Conservation (phyloP, 1,140 invertebrate genomes). For the Nixonia krombeini region DNA sequence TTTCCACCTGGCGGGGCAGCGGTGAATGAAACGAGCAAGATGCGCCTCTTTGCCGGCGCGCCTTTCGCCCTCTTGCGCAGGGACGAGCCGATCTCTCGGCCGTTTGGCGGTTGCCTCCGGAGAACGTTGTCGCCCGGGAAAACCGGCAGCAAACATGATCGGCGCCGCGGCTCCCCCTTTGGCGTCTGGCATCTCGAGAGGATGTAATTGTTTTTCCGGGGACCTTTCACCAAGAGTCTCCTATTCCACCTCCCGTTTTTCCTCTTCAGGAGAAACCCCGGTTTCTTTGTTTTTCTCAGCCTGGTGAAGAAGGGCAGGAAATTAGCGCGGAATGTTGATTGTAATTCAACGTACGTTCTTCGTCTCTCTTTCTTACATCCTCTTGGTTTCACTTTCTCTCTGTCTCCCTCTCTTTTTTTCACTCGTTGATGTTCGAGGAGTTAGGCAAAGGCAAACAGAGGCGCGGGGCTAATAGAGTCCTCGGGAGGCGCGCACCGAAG, state of each 20-base stretch:
- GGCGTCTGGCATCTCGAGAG: too few relatives aligned
- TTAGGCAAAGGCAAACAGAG: constrained; percentile 48
- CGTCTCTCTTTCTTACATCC: too few relatives aligned
- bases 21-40: constrained; percentile 44
- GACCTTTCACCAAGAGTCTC: too few relatives aligned
- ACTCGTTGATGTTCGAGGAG: background rate
- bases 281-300: background rate
- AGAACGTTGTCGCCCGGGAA: too few relatives aligned
- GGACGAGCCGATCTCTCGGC: too few relatives aligned
- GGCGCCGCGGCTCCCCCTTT: too few relatives aligned
- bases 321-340: background rate
- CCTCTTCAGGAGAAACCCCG: background rate
- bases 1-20: constrained; percentile 56
- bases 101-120: too few relatives aligned
- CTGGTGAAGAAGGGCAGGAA: background rate
- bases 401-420: constrained; percentile 13
- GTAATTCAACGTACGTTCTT: background rate
- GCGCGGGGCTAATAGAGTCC: constrained; percentile 36
- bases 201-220: too few relatives aligned
- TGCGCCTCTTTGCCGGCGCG: constrained; percentile 10
- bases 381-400: constrained; percentile 5
- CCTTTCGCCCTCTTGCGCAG: background rate
- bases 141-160: too few relatives aligned
- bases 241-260: background rate
- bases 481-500: constrained; percentile 34